phyloP scores from a whole-genome alignment of 1,140 invertebrate genomes.

The Nasonia vitripennis region DNA sequence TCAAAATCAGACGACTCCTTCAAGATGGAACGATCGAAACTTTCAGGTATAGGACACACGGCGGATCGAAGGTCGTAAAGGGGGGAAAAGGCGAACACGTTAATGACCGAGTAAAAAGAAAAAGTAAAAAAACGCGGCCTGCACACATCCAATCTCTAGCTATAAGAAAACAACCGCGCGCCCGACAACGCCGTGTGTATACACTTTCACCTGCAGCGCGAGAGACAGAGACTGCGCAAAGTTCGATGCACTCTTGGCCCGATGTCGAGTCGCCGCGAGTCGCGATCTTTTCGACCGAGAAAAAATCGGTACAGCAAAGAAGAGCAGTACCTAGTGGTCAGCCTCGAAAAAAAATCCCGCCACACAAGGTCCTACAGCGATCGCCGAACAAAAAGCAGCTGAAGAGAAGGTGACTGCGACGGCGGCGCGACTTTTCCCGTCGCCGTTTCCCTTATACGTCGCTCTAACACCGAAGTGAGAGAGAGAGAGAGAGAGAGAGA shows the following conservation, averaged over 20 bases:
- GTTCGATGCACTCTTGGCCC: conserved; percentile 60
- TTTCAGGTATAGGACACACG: no score
- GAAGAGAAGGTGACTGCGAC: neutral
- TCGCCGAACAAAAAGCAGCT: neutral
- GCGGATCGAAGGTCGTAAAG: conserved; percentile 52
- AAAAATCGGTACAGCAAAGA: no score
- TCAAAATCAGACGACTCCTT: no score
- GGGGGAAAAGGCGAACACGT: neutral
- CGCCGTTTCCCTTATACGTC: conserved; percentile 14
- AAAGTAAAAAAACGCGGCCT: conserved; percentile 17
- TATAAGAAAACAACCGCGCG: conserved; percentile 17
- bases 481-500: neutral
- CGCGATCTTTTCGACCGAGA: no score
- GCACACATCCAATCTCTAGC: conserved; percentile 36
- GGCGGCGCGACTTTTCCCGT: neutral
- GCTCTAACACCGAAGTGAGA: neutral
- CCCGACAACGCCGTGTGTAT: neutral
- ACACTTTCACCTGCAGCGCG: conserved; percentile 63
- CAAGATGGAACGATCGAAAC: no score
- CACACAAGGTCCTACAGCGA: neutral
- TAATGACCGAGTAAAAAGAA: conserved; percentile 37
- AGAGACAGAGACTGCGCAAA: conserved; percentile 2
- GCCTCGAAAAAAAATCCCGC: neutral
- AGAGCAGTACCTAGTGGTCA: neutral
- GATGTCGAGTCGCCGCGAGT: neutral